Conservation (phyloP, 2,113 vertebrate genomes). For the Urocynchramus pylzowi region DNA sequence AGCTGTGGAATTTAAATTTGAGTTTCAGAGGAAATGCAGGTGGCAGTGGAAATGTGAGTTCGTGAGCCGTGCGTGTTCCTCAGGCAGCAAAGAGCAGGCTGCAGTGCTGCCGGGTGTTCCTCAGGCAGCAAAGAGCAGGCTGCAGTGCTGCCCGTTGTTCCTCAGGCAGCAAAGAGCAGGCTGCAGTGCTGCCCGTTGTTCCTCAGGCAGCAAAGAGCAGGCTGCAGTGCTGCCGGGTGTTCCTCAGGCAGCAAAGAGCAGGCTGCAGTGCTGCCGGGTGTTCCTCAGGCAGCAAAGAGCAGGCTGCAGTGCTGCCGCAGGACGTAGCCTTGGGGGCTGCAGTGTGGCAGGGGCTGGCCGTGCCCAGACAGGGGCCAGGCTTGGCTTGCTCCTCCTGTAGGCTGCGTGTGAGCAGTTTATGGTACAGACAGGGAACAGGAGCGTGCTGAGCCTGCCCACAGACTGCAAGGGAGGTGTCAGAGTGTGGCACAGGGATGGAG, state of each 20-base stretch:
- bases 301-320: neutral
- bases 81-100: neutral
- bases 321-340: neutral
- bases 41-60: neutral
- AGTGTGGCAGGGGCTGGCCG: neutral
- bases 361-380: neutral
- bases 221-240: neutral
- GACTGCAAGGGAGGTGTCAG: neutral
- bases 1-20: neutral
- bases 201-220: neutral
- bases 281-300: neutral
- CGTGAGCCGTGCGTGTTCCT: neutral
- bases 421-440: neutral
- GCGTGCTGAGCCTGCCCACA: accelerated
- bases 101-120: neutral
- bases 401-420: accelerated
- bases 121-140: neutral
- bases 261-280: neutral
- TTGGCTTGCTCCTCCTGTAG: neutral
- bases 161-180: neutral
- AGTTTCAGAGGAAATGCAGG: neutral
- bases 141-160: neutral
- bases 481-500: accelerated
- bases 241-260: neutral
- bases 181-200: neutral